phyloP scores from a whole-genome alignment of 2,888 invertebrate genomes.

The Artemia sp. region DNA sequence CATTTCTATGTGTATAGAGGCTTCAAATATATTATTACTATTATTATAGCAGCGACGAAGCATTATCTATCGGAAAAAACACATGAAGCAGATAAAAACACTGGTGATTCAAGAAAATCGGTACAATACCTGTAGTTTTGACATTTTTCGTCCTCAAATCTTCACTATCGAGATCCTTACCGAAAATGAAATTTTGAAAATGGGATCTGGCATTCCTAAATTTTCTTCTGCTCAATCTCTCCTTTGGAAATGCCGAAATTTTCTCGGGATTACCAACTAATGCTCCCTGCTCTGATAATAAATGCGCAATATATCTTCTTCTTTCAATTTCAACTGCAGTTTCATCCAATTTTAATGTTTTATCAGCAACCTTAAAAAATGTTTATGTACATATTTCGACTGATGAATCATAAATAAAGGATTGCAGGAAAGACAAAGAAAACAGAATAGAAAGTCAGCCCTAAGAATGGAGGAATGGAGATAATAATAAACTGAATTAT shows the following conservation, averaged over 20 bases:
- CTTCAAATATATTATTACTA: too few species aligned
- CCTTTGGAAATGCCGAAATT: conserved; percentile 78
- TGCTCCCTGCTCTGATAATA: conserved; percentile 92
- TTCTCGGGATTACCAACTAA: conserved; percentile 77
- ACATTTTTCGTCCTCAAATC: conserved; percentile 88
- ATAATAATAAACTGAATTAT: too few species aligned
- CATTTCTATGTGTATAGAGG: too few species aligned
- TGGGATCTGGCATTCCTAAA: conserved; percentile 78
- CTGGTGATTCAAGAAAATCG: too few species aligned
- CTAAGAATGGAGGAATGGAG: too few species aligned
- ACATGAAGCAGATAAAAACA: too few species aligned
- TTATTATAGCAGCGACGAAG: neutral
- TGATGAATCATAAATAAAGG: too few species aligned
- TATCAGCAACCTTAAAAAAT: conserved; percentile 36
- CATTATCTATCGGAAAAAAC: conserved; percentile 1
- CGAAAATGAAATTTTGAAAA: conserved; percentile 69
- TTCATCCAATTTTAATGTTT: conserved; percentile 65
- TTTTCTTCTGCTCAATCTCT: conserved; percentile 68
- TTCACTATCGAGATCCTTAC: conserved; percentile 56
- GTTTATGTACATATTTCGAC: too few species aligned
- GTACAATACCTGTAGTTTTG: conserved; percentile 53
- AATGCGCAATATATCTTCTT: conserved; percentile 74
- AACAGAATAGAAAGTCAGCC: too few species aligned
- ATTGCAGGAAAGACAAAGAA: too few species aligned
- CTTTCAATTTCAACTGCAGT: conserved; percentile 73